Evolutionary conservation across 2,888 invertebrate species (phyloP), one percentile per base, ranked within the genome.

Genomic region (Lasioglossum zephyrum): DNA sequence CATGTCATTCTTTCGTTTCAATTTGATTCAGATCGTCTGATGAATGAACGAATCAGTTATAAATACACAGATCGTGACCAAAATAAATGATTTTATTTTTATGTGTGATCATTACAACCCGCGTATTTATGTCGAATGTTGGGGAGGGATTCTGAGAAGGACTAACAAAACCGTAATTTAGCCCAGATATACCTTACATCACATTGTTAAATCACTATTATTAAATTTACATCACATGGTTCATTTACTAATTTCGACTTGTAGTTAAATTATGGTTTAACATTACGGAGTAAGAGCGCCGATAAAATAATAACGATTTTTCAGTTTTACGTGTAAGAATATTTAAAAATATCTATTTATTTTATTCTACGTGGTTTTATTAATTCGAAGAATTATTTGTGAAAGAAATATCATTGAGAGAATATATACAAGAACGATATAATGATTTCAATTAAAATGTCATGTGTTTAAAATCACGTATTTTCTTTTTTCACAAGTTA

Each of bases 401-500:
- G 31, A 31, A 31, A 31, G 31, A 31, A 31, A 31, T 31, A 36
- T 36, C 5, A 1, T 2, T 22, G 18, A 53, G 22, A 16, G 53
- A 9, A 8, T 22, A 22, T 53, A 53, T 3, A 3, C 3, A 8
- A 0, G 53, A 57, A 4, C 9, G 36, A 36, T 36, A 36, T n/a
- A n/a, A n/a, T 57, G 4, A 53, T 57, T 57, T 57, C 11, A n/a
- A n/a, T 57, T n/a, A 57, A 57, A n/a, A n/a, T n/a, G 4, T 0
- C n/a, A 4, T 57, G 11, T 4, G 11, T 57, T n/a, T 11, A 4
- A 57, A n/a, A n/a, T 57, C n/a, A 57, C n/a, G 16, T 18, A 1
- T 73, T 9, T 26, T 70, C 60, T 77, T 16, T 70, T 73, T 77
- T 13, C n/a, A 9, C 9, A 87, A 92, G 92, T 88, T 92, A 57